Conservation (phyloP, 2,113 vertebrate genomes). For the Noctilio leporinus region DNA sequence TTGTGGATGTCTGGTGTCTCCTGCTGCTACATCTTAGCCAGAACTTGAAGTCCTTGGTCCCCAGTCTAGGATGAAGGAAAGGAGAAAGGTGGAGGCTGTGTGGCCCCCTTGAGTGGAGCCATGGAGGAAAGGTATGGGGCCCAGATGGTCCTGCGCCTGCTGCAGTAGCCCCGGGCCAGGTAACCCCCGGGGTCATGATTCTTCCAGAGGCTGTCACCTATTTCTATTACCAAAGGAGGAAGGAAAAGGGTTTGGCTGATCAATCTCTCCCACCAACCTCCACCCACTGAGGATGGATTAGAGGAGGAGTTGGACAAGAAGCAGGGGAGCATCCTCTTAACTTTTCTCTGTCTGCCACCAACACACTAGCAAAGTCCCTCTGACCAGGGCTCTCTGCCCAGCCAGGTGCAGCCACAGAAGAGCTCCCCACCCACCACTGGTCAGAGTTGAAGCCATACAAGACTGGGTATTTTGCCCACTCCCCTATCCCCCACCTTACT, state of each 20-base stretch:
- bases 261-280: neutral
- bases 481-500: neutral
- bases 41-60: conserved; percentile 42
- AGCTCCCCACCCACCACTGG: neutral
- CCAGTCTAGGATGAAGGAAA: neutral
- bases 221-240: conserved; percentile 35
- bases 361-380: neutral
- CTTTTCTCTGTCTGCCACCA: neutral
- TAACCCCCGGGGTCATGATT: neutral
- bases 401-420: neutral
- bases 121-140: neutral
- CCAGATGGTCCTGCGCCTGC: neutral
- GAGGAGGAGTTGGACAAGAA: neutral
- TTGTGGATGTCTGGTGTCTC: neutral
- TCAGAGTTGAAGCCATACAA: conserved; percentile 62
- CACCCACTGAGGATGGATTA: neutral
- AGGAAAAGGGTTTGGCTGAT: neutral
- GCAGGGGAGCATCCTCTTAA: neutral
- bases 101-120: neutral
- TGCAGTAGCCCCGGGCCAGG: neutral
- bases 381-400: neutral
- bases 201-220: neutral
- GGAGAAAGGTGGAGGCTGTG: neutral
- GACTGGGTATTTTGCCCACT: conserved; percentile 15
- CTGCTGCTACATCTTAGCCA: conserved; percentile 43